Evolutionary conservation across 37 sponge, comb jelly and placozoan genomes (phyloP), one percentile per base, ranked within the genome.

Genomic region (Halichondria panicea): DNA sequence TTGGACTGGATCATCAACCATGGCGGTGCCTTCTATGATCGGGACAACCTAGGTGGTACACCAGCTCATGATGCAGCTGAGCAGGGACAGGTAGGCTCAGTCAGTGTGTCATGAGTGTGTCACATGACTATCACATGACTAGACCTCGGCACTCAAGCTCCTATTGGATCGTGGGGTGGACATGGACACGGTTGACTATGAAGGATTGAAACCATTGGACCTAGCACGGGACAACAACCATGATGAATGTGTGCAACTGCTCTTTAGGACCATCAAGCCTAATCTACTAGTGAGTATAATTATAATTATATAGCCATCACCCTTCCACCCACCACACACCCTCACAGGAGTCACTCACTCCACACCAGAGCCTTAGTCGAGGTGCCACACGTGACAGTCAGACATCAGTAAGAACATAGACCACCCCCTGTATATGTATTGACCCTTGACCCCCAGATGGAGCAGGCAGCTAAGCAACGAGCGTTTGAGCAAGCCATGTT

Each of bases 41-140:
- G 64, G 72, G 94, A 93, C 75, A 71, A 93, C 63, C 66, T 89
- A 33, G 90, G 90, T 27, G 90, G 94, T 2, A 93, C 87, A 0
- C 90, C 90, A 31, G 72, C 86, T 24, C 94, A 93, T 80, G 94
- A 93, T 61, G 94, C 94, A 6, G 94, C 94, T 28, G 94, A 93
- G 34, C 88, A 89, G 43, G 94, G 94, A 66, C 90, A 93, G 75
- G 90, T 89, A 67, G 12, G 37, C 9, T 31, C 48, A 12, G 27
- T 22, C 4, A 64, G 19, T 27, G 3, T 34, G 65, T 64, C 67
- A 25, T 21, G 3, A 70, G n/a, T 34, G 4, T 22, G 3, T 48
- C 58, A 50, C 41, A 4, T 70, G 13, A 8, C 39, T 69, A 43
- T 43, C 40, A 7, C n/a, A n/a, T n/a, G n/a, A n/a, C n/a, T n/a